Evolutionary conservation across 2,888 invertebrate genomes (phyloP), one percentile per base, ranked within the genome.

Genomic region (Serripes groenlandicus): DNA sequence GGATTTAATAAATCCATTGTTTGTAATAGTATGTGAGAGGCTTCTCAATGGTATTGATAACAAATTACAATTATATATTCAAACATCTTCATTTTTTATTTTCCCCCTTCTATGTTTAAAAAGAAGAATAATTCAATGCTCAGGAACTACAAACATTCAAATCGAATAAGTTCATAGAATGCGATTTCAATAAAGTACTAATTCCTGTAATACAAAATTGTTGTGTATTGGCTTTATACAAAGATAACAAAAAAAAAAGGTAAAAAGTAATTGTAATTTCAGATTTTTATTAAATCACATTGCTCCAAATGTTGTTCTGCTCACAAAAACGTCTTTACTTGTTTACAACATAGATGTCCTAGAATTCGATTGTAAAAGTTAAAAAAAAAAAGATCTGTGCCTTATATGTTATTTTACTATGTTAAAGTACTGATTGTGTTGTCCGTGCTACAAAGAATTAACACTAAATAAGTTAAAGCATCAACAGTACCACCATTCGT

Each of bases 401-500:
- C 75, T 70, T 66, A n/a, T n/a, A n/a, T n/a, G n/a, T n/a, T n/a
- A n/a, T n/a, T n/a, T n/a, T n/a, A n/a, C n/a, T n/a, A 74, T 0
- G 58, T 74, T 23, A 79, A 74, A 75, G 30, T 72, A 2, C 3
- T 78, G 34, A 56, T 73, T 4, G 49, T 68, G 4, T 11, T 78
- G n/a, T 73, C 73, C 2, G 69, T 74, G 23, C 34, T 78, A 49
- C 30, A 56, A n/a, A n/a, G 37, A 78, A 54, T 60, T 34, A 11
- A 26, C 62, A 42, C 26, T n/a, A n/a, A 26, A 23, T 3, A 32
- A 21, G 56, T 34, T 30, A 18, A 72, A 7, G 66, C 72, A 11
- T 42, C 75, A 9, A 77, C 77, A 3, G 4, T 72, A 35, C 78
- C 78, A 35, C 72, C 78, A 15, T n/a, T n/a, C n/a, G 32, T 78